Conservation (phyloP, 2,888 invertebrate species). For the Meta bourneti region DNA sequence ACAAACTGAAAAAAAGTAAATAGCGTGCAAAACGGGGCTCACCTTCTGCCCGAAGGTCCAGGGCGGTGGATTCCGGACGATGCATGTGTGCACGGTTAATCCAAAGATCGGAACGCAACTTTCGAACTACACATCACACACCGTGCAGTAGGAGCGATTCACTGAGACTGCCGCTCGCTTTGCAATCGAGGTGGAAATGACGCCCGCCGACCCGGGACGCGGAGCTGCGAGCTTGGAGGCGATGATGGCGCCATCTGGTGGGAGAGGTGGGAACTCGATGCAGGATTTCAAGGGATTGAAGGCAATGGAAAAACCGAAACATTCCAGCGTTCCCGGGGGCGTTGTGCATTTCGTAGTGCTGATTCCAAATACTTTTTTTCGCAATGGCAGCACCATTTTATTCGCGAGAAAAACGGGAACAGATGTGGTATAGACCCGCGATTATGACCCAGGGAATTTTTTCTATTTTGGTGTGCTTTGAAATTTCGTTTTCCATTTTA, state of each 20-base stretch:
- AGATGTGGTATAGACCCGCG: no score
- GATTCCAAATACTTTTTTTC: no score
- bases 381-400: no score
- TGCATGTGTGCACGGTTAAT: slow-evolving; percentile 63
- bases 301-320: slow-evolving; percentile 1
- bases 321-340: background rate
- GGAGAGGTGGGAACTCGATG: background rate
- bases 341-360: no score
- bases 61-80: slow-evolving; percentile 61
- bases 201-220: background rate
- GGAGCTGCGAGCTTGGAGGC: slow-evolving; percentile 12
- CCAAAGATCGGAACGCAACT: slow-evolving; percentile 25
- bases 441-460: no score
- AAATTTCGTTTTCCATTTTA: no score
- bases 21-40: background rate
- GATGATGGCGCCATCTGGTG: slow-evolving; percentile 47
- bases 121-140: background rate
- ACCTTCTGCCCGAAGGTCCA: slow-evolving; percentile 70
- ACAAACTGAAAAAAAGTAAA: background rate
- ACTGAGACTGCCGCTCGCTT: background rate
- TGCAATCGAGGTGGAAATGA: slow-evolving; percentile 12
- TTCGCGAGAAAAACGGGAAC: no score
- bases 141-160: background rate
- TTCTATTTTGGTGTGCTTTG: no score
- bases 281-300: background rate